These are phyloP conservation scores for Mnemiopsis leidyi DNA, from an alignment of 37 sponge, comb jelly and placozoan genomes.

Conservation along the genomic window DNA sequence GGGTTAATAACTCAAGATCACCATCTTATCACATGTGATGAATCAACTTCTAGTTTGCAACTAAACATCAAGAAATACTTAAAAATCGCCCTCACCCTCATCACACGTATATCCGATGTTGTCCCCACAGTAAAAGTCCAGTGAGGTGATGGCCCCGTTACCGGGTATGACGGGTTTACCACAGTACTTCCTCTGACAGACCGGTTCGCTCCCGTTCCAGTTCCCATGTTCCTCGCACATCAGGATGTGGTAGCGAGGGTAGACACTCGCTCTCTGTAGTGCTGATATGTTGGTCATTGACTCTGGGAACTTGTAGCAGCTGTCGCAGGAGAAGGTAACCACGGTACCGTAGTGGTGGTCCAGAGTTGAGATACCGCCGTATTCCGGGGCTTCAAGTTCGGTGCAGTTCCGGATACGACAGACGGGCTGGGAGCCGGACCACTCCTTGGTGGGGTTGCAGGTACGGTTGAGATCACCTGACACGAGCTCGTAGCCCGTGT, in stretches of 20 bases:
- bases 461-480: background rate
- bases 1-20: too few relatives aligned
- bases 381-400: background rate
- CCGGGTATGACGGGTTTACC: conserved; percentile 7
- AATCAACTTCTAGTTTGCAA: too few relatives aligned
- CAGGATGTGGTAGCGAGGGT: conserved; percentile 57
- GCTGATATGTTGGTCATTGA: background rate
- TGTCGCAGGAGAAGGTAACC: conserved; percentile 10
- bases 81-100: too few relatives aligned
- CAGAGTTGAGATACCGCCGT: background rate
- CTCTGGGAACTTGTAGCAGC: conserved; percentile 23
- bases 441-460: background rate
- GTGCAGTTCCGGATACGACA: conserved; percentile 59
- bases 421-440: background rate
- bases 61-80: too few relatives aligned
- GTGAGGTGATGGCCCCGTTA: background rate
- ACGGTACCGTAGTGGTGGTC: conserved; percentile 57
- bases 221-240: conserved; percentile 21
- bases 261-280: background rate
- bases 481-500: conserved; percentile 35
- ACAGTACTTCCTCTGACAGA: conserved; percentile 45
- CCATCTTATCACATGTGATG: too few relatives aligned
- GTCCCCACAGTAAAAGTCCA: conserved; percentile 31
- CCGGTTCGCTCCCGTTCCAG: conserved; percentile 61
- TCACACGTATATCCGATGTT: background rate